Evolutionary conservation across 2,113 vertebrate genomes (phyloP).

Genomic region (Aptenodytes forsteri): DNA sequence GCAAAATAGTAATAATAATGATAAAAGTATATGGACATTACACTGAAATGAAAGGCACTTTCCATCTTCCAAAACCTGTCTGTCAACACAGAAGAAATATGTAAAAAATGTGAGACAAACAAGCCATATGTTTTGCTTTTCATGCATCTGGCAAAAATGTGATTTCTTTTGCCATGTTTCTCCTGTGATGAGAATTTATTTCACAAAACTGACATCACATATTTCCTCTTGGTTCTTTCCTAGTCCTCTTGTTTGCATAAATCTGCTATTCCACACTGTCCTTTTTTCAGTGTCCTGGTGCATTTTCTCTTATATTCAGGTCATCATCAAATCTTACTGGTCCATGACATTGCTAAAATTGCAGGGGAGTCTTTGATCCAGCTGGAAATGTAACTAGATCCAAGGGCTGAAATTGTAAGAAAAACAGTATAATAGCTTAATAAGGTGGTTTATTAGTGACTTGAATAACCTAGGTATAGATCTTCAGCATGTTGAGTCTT

Average conservation of each 20-base stretch:
- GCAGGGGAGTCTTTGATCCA: not conserved
- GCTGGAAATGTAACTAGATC: not conserved
- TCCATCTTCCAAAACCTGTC: conserved; percentile 34
- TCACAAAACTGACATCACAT: conserved; percentile 21
- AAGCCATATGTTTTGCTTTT: conserved; percentile 65
- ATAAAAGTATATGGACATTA: not conserved
- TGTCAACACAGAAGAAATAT: conserved; percentile 49
- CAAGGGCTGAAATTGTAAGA: not conserved
- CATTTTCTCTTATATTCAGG: not conserved
- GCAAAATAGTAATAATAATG: not conserved
- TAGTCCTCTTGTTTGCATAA: not conserved
- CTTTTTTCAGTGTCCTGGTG: not conserved
- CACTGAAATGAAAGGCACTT: conserved; percentile 12
- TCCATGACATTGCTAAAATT: not conserved
- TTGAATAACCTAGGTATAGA: not conserved
- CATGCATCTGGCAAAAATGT: conserved; percentile 57
- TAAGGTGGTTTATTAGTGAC: not conserved
- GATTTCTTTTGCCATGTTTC: conserved; percentile 52
- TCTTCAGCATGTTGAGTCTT: not conserved
- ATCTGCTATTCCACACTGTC: not conserved
- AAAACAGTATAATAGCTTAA: not conserved
- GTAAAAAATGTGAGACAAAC: conserved; percentile 50
- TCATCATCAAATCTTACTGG: not conserved
- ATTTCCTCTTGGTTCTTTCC: not conserved
- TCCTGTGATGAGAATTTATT: conserved; percentile 45